phyloP scores from a whole-genome alignment of 2,113 vertebrate genomes.

The Tretioscincus oriximinensis region DNA sequence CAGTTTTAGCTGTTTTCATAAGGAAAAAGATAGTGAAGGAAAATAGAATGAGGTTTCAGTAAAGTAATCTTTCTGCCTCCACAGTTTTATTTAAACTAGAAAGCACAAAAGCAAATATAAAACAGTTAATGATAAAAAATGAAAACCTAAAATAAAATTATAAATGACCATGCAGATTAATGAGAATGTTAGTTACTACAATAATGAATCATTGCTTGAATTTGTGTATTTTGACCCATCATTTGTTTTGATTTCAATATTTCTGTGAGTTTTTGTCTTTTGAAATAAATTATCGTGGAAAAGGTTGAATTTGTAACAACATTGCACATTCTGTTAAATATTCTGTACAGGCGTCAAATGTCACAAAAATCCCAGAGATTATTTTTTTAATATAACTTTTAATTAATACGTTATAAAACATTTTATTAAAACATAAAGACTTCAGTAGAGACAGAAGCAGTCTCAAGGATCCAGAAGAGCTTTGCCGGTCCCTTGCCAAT shows the following conservation, averaged over 20 bases:
- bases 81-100: too few relatives aligned
- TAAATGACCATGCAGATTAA: too few relatives aligned
- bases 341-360: neutral
- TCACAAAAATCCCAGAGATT: neutral
- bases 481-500: too few relatives aligned
- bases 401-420: neutral
- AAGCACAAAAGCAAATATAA: too few relatives aligned
- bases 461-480: too few relatives aligned
- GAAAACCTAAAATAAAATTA: neutral
- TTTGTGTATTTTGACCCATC: neutral
- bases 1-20: too few relatives aligned
- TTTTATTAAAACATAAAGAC: neutral
- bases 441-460: too few relatives aligned
- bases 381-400: neutral
- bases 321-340: neutral
- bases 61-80: too few relatives aligned
- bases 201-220: neutral
- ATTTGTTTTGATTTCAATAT: neutral
- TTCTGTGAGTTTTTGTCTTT: neutral
- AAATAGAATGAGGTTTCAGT: too few relatives aligned
- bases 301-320: neutral
- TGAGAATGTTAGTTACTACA: neutral
- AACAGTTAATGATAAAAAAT: neutral
- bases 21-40: too few relatives aligned
- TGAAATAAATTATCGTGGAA: neutral